phyloP scores from a whole-genome alignment of 2,888 invertebrate genomes.

The Trachelus stipa region DNA sequence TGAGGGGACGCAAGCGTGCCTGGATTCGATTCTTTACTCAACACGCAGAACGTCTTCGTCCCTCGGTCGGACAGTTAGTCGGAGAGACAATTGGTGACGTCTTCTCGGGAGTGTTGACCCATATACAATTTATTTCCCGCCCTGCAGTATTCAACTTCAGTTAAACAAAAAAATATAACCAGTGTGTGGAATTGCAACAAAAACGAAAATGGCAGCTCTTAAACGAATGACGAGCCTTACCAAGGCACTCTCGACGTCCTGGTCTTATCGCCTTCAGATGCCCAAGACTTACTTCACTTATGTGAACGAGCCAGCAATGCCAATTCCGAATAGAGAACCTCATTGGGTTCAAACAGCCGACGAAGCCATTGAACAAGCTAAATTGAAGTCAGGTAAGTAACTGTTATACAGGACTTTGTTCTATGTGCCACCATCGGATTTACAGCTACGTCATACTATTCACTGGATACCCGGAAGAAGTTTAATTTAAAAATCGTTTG shows the following conservation, averaged over 20 bases:
- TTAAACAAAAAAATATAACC: neutral
- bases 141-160: neutral
- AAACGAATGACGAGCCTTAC: slow-evolving; percentile 51
- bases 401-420: neutral
- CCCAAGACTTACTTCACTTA: slow-evolving; percentile 80
- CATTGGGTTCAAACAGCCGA: slow-evolving; percentile 76
- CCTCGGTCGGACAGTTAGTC: neutral
- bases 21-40: neutral
- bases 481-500: neutral
- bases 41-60: neutral
- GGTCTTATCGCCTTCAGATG: slow-evolving; percentile 32
- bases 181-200: neutral
- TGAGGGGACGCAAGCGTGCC: neutral
- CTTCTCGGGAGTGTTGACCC: slow-evolving; percentile 24
- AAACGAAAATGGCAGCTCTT: slow-evolving; percentile 51
- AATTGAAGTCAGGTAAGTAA: slow-evolving; percentile 81
- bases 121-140: slow-evolving; percentile 21
- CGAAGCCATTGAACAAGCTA: slow-evolving; percentile 78
- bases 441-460: neutral
- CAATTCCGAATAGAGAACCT: slow-evolving; percentile 78
- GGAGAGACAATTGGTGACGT: neutral
- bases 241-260: slow-evolving; percentile 46
- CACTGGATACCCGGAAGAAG: neutral
- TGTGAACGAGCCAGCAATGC: slow-evolving; percentile 84
- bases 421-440: neutral